Evolutionary conservation across 2,888 invertebrate genomes (phyloP).

Genomic region (Chirona hameri): DNA sequence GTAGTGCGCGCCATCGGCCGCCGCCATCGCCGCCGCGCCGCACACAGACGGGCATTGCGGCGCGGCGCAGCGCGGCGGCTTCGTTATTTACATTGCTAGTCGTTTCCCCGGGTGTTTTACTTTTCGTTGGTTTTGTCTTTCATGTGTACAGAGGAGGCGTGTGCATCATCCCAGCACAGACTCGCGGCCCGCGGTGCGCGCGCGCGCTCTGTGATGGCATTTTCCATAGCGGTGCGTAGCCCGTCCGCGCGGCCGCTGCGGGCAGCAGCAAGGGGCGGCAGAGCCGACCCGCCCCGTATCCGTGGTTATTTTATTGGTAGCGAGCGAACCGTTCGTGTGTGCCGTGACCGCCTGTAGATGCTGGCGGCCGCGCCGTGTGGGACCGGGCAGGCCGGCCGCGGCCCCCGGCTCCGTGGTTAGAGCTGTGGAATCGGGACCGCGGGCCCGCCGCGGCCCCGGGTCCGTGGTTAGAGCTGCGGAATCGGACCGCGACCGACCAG

Average conservation of each 20-base stretch:
- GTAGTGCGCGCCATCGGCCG: not conserved
- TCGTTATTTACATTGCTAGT: slow-evolving; percentile 24
- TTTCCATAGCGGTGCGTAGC: not conserved
- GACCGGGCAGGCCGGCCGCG: not conserved
- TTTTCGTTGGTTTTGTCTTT: slow-evolving; percentile 29
- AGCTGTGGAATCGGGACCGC: not conserved
- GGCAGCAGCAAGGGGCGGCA: not conserved
- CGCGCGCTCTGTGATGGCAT: not conserved
- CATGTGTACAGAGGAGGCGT: not conserved
- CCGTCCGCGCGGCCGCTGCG: not conserved
- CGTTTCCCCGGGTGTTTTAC: slow-evolving; percentile 26
- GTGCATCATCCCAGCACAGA: not conserved
- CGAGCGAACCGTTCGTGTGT: not conserved
- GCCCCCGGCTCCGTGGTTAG: not conserved
- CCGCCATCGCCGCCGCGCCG: too few species aligned
- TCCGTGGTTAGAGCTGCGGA: not conserved
- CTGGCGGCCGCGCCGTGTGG: not conserved
- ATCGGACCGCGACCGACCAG: not conserved
- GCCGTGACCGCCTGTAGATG: not conserved
- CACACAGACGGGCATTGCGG: not conserved
- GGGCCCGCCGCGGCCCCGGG: not conserved
- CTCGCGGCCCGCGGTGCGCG: not conserved
- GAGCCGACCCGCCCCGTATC: not conserved
- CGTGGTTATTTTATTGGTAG: not conserved
- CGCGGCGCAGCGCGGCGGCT: not conserved